Conservation (phyloP, 2,888 invertebrate genomes). For the Eupithecia tripunctaria region DNA sequence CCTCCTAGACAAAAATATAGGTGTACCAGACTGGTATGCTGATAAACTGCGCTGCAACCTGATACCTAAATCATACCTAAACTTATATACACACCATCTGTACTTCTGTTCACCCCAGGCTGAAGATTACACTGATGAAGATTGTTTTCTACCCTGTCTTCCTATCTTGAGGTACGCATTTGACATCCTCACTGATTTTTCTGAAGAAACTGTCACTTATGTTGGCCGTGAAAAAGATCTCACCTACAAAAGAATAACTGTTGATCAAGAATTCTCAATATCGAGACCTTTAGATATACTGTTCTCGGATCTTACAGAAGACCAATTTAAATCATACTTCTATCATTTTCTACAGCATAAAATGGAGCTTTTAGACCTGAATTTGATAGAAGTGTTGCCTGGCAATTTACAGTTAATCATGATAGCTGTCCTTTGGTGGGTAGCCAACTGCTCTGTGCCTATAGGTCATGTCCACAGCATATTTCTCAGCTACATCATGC, state of each 20-base stretch:
- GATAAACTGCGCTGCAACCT: constrained; percentile 84
- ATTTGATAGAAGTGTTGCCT: constrained; percentile 77
- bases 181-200: constrained; percentile 74
- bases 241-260: constrained; percentile 60
- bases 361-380: constrained; percentile 65
- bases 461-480: constrained; percentile 83
- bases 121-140: constrained; percentile 86
- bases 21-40: constrained; percentile 86
- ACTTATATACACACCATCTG: constrained; percentile 86
- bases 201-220: constrained; percentile 65
- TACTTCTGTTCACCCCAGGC: constrained; percentile 89
- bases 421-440: constrained; percentile 86
- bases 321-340: constrained; percentile 69
- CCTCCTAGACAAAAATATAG: constrained; percentile 49
- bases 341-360: constrained; percentile 75
- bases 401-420: constrained; percentile 85
- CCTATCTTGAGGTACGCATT: constrained; percentile 86
- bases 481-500: constrained; percentile 83
- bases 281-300: constrained; percentile 55
- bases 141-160: constrained; percentile 85
- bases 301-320: constrained; percentile 59
- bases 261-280: constrained; percentile 59
- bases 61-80: constrained; percentile 88
- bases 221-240: constrained; percentile 67
- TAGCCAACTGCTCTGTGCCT: constrained; percentile 68